Evolutionary conservation across 2,113 vertebrate genomes (phyloP).

Genomic region (Dromiciops gliroides): DNA sequence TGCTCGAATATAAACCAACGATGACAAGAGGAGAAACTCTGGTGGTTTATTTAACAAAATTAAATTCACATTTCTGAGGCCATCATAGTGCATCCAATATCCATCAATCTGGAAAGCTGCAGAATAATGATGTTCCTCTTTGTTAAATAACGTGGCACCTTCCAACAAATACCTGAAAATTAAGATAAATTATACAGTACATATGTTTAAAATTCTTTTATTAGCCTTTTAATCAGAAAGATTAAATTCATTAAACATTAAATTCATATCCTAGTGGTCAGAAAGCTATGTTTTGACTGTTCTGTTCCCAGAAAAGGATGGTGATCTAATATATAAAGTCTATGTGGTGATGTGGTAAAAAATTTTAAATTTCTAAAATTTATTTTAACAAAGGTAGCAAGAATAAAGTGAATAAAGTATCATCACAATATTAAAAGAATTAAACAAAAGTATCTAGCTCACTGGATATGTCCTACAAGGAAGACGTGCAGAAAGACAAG

Average conservation of each 20-base stretch:
- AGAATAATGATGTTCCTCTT: constrained; percentile 92
- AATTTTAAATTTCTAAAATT: constrained; percentile 31
- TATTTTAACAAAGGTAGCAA: constrained; percentile 2
- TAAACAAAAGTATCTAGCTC: neutral
- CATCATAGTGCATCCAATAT: constrained; percentile 91
- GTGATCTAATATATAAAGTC: neutral
- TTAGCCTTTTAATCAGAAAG: constrained; percentile 34
- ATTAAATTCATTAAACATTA: constrained; percentile 6
- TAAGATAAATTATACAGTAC: constrained; percentile 24
- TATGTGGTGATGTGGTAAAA: constrained; percentile 39
- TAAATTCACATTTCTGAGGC: constrained; percentile 90
- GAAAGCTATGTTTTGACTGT: constrained; percentile 19
- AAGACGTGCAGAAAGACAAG: neutral
- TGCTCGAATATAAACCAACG: constrained; percentile 89
- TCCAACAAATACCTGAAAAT: constrained; percentile 89
- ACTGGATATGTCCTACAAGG: neutral
- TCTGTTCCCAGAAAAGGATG: constrained; percentile 8
- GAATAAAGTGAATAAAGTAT: constrained; percentile 9
- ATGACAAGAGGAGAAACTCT: constrained; percentile 89
- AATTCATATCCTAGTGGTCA: constrained; percentile 36
- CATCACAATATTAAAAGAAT: constrained; percentile 16
- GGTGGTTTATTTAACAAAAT: constrained; percentile 91
- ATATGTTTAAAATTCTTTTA: constrained; percentile 7
- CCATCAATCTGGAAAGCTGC: constrained; percentile 91
- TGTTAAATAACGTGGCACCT: constrained; percentile 93